Percentiles rank a stretch among this genome's conserved stretches.
Conservation (phyloP, 2,113 vertebrate genomes). For the Lampris megalopsis region DNA sequence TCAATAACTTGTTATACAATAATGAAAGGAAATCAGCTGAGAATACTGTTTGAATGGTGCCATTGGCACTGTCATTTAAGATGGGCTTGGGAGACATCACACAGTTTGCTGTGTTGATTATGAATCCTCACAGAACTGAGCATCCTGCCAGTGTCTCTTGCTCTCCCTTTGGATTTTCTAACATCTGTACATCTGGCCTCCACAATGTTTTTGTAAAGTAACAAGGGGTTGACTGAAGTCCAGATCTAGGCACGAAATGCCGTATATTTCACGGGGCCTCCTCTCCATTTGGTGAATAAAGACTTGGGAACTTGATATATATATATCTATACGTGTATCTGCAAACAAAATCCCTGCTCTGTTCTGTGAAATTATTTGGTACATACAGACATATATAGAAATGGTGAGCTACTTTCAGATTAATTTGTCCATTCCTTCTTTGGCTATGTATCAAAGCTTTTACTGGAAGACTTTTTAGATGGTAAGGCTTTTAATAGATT, state of each 20-base stretch:
- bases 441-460: too few species aligned
- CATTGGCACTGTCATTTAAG: too few species aligned
- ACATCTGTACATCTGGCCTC: conserved; percentile 15
- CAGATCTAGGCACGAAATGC: conserved; percentile 11
- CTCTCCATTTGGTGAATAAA: conserved; percentile 18
- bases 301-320: conserved; percentile 1
- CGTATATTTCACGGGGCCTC: conserved; percentile 8
- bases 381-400: not conserved
- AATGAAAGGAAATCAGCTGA: not conserved
- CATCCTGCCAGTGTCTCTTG: not conserved
- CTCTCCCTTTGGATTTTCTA: conserved; percentile 6
- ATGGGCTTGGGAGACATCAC: too few species aligned
- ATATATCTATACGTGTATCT: not conserved
- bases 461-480: too few species aligned
- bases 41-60: not conserved
- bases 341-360: not conserved
- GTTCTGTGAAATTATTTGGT: not conserved
- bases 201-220: not conserved
- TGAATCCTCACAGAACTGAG: not conserved
- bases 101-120: too few species aligned
- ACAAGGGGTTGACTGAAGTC: not conserved
- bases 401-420: not conserved
- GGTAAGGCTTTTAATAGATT: too few species aligned
- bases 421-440: too few species aligned
- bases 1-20: not conserved